These are phyloP conservation scores for Chloromyia formosa DNA, from an alignment of 2,888 invertebrate genomes.

Conservation along the genomic window DNA sequence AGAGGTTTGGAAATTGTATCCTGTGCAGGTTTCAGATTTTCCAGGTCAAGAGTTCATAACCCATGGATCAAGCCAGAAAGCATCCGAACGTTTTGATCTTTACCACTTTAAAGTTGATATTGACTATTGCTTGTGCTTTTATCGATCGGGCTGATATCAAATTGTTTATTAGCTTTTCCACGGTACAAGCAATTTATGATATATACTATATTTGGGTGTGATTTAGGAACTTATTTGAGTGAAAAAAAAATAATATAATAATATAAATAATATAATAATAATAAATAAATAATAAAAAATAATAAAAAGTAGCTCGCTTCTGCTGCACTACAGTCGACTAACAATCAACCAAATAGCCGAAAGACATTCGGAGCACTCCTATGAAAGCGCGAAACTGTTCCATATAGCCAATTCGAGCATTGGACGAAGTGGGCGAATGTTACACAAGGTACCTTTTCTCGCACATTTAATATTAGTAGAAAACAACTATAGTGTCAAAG, in stretches of 20 bases:
- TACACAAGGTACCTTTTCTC: conserved; percentile 89
- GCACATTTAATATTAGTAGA: conserved; percentile 72
- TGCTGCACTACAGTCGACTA: conserved; percentile 9
- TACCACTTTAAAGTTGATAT: conserved; percentile 95
- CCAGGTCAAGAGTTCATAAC: too few species aligned
- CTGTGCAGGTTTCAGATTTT: too few species aligned
- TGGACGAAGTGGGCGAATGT: conserved; percentile 83
- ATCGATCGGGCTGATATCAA: too few species aligned
- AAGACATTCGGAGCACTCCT: not conserved
- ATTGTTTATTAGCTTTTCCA: conserved; percentile 88
- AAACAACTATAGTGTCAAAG: too few species aligned
- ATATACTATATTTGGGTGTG: conserved; percentile 86
- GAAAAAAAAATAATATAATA: too few species aligned
- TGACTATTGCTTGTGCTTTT: conserved; percentile 93
- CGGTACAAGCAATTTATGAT: conserved; percentile 78
- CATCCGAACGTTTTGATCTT: conserved; percentile 90
- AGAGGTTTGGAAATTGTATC: too few species aligned
- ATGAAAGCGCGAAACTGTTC: conserved; percentile 58
- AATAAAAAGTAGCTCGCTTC: conserved; percentile 7
- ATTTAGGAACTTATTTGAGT: conserved; percentile 83
- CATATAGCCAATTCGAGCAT: conserved; percentile 67
- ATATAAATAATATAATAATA: too few species aligned
- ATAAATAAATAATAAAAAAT: too few species aligned
- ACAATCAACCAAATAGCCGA: not conserved
- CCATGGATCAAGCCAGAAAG: too few species aligned